Base-by-base conservation (phyloP, 2,888 invertebrate genomes). In the Oscheius onirici region DNA sequence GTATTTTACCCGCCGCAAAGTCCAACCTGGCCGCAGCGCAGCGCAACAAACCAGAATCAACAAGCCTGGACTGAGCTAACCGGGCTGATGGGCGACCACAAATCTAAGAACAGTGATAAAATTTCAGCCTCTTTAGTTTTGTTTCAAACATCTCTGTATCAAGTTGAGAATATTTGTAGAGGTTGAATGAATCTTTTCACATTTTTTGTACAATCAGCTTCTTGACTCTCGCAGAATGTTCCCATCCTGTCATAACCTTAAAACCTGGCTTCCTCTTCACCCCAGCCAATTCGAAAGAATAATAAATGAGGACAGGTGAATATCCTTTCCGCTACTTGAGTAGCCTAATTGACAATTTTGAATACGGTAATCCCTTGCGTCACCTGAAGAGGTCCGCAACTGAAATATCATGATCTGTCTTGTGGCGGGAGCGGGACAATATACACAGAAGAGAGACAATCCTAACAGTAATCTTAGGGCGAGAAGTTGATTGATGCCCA, bases 291-390 rank as follows among this genome's bases (percentile, higher is more conserved):
- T 34, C 34, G 26, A 5, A 55, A 55, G 26, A 55, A 55, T 55
- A 55, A 55, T 28, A 55, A 55, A 55, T 55, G 55, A 26, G 55
- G 55, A 55, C 55, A 55, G 55, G 41, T 58, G 58, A 41, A 58
- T 41, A 3, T 8, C 13, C 40, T n/a, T 17, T 28, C 26, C n/a
- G 58, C 8, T 41, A 58, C 58, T 58, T 43, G 58, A 58, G 40
- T 20, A n/a, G 40, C 20, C 43, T 58, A 58, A 58, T 58, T 58
- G 58, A 55, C 24, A n/a, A 26, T 13, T 46, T 26, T 26, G 55
- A 55, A 58, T 58, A 58, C 34, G 40, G 58, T 58, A 58, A 58
- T 58, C 58, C 41, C 43, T 58, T 58, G 43, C 58, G 58, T 58
- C 57, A 40, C 34, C 34, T 8, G 8, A 8, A 17, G 52, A 52